Percentiles rank a stretch among this genome's conserved stretches.
These are phyloP conservation scores for Brachionus paranguensis DNA, from an alignment of 1,140 invertebrate genomes.

Conservation along the genomic window DNA sequence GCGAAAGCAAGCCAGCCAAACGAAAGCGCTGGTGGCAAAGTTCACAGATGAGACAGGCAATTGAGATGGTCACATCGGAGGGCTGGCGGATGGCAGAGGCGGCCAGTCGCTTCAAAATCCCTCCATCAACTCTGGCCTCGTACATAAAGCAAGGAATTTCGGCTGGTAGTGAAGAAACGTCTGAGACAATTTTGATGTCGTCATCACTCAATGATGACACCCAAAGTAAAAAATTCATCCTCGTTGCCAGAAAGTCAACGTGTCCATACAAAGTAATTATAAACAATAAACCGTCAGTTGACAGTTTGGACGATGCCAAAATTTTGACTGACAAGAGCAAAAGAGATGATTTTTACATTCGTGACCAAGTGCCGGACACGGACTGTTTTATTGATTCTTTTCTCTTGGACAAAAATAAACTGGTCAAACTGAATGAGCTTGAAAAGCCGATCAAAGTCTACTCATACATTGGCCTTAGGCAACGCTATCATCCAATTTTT, in stretches of 20 bases:
- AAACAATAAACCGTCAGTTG: too few relatives aligned
- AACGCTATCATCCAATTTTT: neutral
- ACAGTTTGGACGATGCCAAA: neutral
- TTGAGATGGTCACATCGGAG: neutral
- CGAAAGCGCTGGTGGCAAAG: too few relatives aligned
- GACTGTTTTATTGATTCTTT: neutral
- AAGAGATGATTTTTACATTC: neutral
- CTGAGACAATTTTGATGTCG: neutral
- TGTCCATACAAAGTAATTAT: neutral
- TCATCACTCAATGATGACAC: neutral
- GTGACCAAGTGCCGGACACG: neutral
- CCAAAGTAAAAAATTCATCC: neutral
- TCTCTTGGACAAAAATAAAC: neutral
- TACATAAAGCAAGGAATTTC: too few relatives aligned
- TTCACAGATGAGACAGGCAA: neutral
- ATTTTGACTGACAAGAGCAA: neutral
- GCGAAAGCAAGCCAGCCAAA: neutral
- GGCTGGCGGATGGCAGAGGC: neutral
- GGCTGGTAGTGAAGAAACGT: too few relatives aligned
- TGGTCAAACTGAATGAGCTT: neutral
- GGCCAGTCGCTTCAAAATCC: neutral
- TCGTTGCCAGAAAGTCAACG: neutral
- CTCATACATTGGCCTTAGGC: neutral
- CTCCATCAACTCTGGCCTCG: neutral
- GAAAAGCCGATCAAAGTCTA: slow-evolving; percentile 3